Evolutionary conservation across 2,797 vertebrate species (phyloP), one percentile per base, ranked within the genome.

Genomic region (Periophthalmus magnuspinnatus): DNA sequence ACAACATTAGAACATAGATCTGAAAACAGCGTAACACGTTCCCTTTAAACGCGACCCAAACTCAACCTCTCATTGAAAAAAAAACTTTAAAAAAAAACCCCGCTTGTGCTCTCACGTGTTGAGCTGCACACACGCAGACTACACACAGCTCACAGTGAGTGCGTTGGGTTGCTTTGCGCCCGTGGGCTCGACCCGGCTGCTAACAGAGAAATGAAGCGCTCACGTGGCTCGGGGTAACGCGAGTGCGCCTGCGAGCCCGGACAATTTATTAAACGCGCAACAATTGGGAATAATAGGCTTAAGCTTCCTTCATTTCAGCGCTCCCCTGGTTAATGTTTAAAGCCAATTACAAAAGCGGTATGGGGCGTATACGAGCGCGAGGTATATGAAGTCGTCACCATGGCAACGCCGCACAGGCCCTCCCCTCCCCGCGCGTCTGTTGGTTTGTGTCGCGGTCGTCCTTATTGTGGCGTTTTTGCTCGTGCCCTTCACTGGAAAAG

Each of bases 371-470:
- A 78, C 74, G 86, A 87, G 81, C 64, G 45, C 69, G 65, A 71
- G 76, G 81, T 59, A 81, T 78, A 80, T 88, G 82, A 76, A 81
- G 86, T 79, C 86, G 83, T 92, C 81, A 63, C 90, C 83, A 90
- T 91, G 83, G 88, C 76, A 90, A 93, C 80, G 3, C 61, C 7
- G 48, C 72, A 57, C 77, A 45, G 71, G 68, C 72, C 81, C 72
- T 45, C 41, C 13, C 28, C 41, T 45, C 11, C 13, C 41, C 71
- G 66, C 38, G 70, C 65, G 78, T 80, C 55, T 70, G 52, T 72
- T 85, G 81, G 64, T 80, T 80, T 77, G 82, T 81, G 71, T 90
- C 88, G 87, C 79, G n/a, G 60, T 80, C 50, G 75, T 58, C 70
- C 24, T 85, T 73, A 63, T 79, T 76, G 83, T 69, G 45, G 45